Evolutionary conservation across 2,888 invertebrate species (phyloP).

Genomic region (Chrysomela aeneicollis): DNA sequence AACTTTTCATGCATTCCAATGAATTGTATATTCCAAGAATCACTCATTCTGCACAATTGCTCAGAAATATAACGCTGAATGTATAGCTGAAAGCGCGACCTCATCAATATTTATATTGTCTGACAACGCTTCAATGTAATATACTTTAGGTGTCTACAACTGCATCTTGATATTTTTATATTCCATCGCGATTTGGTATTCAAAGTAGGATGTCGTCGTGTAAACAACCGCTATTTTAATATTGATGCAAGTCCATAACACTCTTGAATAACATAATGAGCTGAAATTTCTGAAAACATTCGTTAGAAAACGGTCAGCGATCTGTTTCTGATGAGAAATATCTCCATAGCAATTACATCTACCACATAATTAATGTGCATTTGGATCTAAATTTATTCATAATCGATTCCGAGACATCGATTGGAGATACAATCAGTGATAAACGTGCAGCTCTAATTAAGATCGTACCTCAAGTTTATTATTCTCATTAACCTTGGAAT

Average conservation of each 20-base stretch:
- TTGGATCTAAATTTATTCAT: background rate
- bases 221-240: slow-evolving; percentile 5
- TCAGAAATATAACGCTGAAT: background rate
- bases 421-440: too few relatives aligned
- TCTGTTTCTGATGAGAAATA: too few relatives aligned
- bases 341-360: background rate
- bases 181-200: slow-evolving; percentile 13
- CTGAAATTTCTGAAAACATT: too few relatives aligned
- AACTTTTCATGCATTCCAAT: too few relatives aligned
- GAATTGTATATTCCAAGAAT: too few relatives aligned
- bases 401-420: too few relatives aligned
- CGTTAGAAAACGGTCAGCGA: too few relatives aligned
- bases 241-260: background rate
- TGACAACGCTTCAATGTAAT: slow-evolving; percentile 22
- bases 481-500: slow-evolving; percentile 15
- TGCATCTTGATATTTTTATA: slow-evolving; percentile 22
- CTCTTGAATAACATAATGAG: background rate
- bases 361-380: background rate
- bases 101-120: slow-evolving; percentile 33
- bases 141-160: slow-evolving; percentile 22
- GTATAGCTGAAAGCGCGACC: slow-evolving; percentile 17
- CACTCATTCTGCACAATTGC: background rate
- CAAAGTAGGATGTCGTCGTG: slow-evolving; percentile 4
- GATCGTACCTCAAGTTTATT: background rate
- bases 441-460: too few relatives aligned